phyloP scores from a whole-genome alignment of 2,113 vertebrate genomes.

The Antechinus flavipes region DNA sequence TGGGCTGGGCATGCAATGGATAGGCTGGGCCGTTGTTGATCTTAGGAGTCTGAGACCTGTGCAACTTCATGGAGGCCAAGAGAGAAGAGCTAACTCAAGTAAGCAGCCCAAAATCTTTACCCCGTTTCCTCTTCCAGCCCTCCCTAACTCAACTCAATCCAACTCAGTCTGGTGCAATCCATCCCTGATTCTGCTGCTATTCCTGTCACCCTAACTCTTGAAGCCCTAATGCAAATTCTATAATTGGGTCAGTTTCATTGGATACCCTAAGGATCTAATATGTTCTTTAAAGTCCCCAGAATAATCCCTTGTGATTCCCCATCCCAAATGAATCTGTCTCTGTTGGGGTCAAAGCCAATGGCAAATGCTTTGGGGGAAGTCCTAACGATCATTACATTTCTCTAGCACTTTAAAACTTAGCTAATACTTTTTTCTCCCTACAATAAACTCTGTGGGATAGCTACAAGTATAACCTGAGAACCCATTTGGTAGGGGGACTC shows the following conservation, averaged over 20 bases:
- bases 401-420: background rate
- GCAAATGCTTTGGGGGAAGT: background rate
- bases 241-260: background rate
- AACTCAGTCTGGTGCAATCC: background rate
- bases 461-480: background rate
- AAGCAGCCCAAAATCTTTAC: background rate
- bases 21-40: background rate
- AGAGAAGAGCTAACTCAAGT: background rate
- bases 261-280: background rate
- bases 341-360: background rate
- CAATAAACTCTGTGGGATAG: background rate
- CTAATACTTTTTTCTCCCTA: background rate
- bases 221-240: background rate
- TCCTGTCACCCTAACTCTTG: background rate
- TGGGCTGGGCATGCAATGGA: background rate
- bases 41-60: background rate
- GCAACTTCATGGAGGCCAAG: background rate
- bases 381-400: background rate
- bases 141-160: background rate
- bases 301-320: background rate
- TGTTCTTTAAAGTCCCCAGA: background rate
- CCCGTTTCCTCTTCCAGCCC: background rate
- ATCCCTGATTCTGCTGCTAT: background rate
- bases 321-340: background rate
- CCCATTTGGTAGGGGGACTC: background rate